Conservation (phyloP, 2,113 vertebrate genomes). For the Coturnix japonica region DNA sequence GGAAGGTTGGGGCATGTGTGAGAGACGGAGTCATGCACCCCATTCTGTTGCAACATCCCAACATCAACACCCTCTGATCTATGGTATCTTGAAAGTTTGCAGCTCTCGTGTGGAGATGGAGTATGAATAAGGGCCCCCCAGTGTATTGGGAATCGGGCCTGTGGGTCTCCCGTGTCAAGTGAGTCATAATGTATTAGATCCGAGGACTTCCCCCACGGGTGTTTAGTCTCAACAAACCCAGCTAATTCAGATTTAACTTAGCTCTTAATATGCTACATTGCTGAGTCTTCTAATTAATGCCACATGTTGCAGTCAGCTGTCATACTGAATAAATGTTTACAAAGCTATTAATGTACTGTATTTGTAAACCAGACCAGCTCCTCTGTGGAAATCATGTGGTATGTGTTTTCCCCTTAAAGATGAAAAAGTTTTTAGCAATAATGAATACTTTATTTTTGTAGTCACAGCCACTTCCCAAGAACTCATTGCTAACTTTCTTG, state of each 20-base stretch:
- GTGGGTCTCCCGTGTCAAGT: slow-evolving; percentile 63
- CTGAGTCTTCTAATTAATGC: slow-evolving; percentile 85
- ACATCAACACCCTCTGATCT: slow-evolving; percentile 70
- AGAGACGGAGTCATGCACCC: background rate
- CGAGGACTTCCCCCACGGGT: slow-evolving; percentile 74
- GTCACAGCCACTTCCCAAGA: slow-evolving; percentile 73
- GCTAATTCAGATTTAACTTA: slow-evolving; percentile 81
- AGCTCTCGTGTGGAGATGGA: slow-evolving; percentile 60
- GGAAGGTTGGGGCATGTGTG: background rate
- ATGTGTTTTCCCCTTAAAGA: slow-evolving; percentile 81
- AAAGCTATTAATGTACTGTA: slow-evolving; percentile 86
- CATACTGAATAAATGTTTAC: slow-evolving; percentile 88
- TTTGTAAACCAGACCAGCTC: slow-evolving; percentile 82
- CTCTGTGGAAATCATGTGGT: slow-evolving; percentile 82
- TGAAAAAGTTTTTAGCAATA: slow-evolving; percentile 77
- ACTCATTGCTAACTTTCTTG: slow-evolving; percentile 69
- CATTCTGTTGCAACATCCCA: slow-evolving; percentile 43
- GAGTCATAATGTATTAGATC: slow-evolving; percentile 77
- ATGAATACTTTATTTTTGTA: slow-evolving; percentile 77
- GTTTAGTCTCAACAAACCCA: slow-evolving; percentile 78
- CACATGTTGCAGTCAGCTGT: slow-evolving; percentile 85
- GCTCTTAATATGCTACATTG: slow-evolving; percentile 79
- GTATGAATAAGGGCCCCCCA: slow-evolving; percentile 59
- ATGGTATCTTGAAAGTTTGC: slow-evolving; percentile 51
- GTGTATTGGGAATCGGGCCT: slow-evolving; percentile 70